These are phyloP conservation scores for Pogonus chalceus DNA, from an alignment of 1,140 invertebrate species.

Conservation along the genomic window DNA sequence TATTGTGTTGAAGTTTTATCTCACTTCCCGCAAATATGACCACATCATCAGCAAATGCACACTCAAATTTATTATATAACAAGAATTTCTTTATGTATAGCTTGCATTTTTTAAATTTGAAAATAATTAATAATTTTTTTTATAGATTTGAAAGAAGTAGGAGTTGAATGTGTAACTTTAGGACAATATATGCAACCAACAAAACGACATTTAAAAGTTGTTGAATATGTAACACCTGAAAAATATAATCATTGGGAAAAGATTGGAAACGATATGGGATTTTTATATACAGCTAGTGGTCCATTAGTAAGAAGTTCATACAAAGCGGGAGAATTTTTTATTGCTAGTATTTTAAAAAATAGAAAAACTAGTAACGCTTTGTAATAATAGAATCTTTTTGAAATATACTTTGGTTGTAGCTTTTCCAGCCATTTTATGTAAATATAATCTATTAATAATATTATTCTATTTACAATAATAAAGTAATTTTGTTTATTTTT, in stretches of 20 bases:
- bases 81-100: too few relatives aligned
- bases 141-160: constrained; percentile 64
- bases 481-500: too few relatives aligned
- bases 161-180: constrained; percentile 91
- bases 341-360: constrained; percentile 66
- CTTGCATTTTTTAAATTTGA: too few relatives aligned
- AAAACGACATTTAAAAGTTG: constrained; percentile 89
- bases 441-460: not conserved
- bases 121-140: constrained; percentile 19
- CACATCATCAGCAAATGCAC: too few relatives aligned
- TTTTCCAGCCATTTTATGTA: too few relatives aligned
- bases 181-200: constrained; percentile 99
- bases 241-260: constrained; percentile 90
- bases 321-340: constrained; percentile 91
- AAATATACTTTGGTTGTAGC: constrained; percentile 6
- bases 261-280: constrained; percentile 77
- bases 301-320: constrained; percentile 95
- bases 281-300: constrained; percentile 94
- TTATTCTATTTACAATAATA: too few relatives aligned
- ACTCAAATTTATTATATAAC: too few relatives aligned
- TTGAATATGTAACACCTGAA: constrained; percentile 93
- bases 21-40: too few relatives aligned
- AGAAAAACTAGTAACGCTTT: constrained; percentile 22
- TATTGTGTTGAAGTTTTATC: too few relatives aligned
- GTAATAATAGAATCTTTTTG: not conserved